phyloP scores from a whole-genome alignment of 2,113 vertebrate genomes.

The Sciurus niger region DNA sequence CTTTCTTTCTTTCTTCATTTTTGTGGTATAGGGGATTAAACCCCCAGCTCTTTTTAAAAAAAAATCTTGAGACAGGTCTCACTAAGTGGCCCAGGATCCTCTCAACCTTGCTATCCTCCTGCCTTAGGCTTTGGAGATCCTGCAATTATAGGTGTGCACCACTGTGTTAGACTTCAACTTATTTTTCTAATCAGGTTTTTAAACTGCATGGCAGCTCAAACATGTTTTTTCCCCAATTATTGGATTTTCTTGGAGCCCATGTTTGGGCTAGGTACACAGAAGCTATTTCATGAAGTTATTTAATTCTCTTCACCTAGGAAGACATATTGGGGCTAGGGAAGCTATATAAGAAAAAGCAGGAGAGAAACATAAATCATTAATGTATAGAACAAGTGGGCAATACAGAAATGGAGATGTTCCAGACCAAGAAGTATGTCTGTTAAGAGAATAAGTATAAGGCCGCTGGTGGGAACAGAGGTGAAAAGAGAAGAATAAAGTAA shows the following conservation, averaged over 20 bases:
- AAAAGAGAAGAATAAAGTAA: background rate
- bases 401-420: background rate
- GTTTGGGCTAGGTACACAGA: background rate
- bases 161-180: background rate
- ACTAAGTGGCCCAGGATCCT: no score
- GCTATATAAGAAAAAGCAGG: background rate
- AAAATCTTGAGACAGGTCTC: no score
- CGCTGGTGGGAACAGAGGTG: background rate
- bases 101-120: no score
- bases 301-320: background rate
- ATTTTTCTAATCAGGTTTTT: slow-evolving; percentile 9
- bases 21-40: no score
- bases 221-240: background rate
- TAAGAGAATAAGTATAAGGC: background rate
- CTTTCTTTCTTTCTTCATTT: no score
- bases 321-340: background rate
- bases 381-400: background rate
- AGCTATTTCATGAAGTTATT: background rate
- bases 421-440: background rate
- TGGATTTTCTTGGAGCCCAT: background rate
- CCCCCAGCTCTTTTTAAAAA: no score
- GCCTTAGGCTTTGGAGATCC: no score
- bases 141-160: no score
- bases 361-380: background rate
- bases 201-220: background rate